Evolutionary conservation across 2,888 invertebrate species (phyloP), one percentile per base, ranked within the genome.

Genomic region (Troilus luridus): DNA sequence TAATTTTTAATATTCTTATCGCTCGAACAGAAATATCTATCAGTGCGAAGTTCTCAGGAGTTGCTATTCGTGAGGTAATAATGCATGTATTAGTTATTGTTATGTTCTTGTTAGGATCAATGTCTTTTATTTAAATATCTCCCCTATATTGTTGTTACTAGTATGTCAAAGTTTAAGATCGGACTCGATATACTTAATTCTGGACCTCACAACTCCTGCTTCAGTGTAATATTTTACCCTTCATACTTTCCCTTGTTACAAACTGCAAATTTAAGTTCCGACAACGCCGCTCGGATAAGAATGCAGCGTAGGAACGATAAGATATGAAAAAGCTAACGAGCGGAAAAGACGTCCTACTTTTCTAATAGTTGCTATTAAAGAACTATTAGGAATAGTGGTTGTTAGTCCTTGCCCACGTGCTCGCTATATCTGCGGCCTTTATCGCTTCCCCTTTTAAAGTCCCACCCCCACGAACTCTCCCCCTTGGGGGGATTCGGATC

Each of bases 341-440:
- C 89, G 62, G 89, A 64, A 62, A 89, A 64, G 89, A 89, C 54
- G 89, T 54, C 89, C 89, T 64, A 89, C 27, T 64, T 89, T 62
- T 88, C 54, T 89, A 89, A 89, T 89, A 64, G 89, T 89, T 88
- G 11, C 88, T 62, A 88, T 88, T 88, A 88, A 88, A 88, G 88
- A 27, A 60, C 24, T 64, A 89, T 89, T 89, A 89, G 89, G 27
- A 89, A 89, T 89, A 11, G 14, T 67, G 89, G 41, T 89, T 54
- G 89, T 62, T 77, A 77, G 72, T 17, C 72, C 8, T 77, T 41
- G 72, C 72, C 72, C 41, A 41, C 72, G 27, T 27, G 27, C 27
- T 41, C 6, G 72, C 7, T 41, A 41, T 27, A 77, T 41, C 27
- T 41, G 72, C 72, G 12, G 24, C 14, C 12, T 24, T 72, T 27